Evolutionary conservation across 2,888 invertebrate genomes (phyloP).

Genomic region (Scrobipalpa atriplicella): DNA sequence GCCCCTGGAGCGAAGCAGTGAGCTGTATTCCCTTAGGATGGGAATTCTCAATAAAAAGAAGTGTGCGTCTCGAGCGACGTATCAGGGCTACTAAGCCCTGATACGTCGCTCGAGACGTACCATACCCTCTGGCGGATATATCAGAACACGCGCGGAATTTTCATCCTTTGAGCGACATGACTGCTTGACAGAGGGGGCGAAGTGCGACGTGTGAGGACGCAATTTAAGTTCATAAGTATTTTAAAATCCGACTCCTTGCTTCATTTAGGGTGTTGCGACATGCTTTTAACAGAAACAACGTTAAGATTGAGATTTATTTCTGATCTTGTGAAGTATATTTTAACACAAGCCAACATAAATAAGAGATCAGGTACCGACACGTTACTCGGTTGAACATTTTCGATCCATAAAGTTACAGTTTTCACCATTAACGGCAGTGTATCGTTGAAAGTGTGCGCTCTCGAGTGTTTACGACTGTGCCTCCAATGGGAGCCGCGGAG

Average conservation of each 20-base stretch:
- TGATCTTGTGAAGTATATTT: not conserved
- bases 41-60: constrained; percentile 52
- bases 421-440: constrained; percentile 31
- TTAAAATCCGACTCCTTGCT: constrained; percentile 22
- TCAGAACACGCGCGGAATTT: constrained; percentile 56
- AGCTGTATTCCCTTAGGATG: constrained; percentile 52
- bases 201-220: constrained; percentile 28
- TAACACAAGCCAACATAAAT: constrained; percentile 1
- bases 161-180: constrained; percentile 54
- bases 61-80: constrained; percentile 48
- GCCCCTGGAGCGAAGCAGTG: constrained; percentile 46
- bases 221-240: constrained; percentile 28
- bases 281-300: constrained; percentile 1
- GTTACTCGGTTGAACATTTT: not conserved
- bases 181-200: constrained; percentile 48
- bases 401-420: constrained; percentile 32
- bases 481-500: constrained; percentile 40
- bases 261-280: constrained; percentile 5
- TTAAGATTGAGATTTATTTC: not conserved
- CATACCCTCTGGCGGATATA: constrained; percentile 55
- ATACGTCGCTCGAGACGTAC: not conserved
- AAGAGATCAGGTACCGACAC: constrained; percentile 3
- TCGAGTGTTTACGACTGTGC: constrained; percentile 44
- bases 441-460: constrained; percentile 35
- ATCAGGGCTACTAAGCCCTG: constrained; percentile 44